A percentile compares a stretch with the other conserved stretches of the same genome.
Conservation (phyloP, 1,140 invertebrate species). For the Bombus ignitus region DNA sequence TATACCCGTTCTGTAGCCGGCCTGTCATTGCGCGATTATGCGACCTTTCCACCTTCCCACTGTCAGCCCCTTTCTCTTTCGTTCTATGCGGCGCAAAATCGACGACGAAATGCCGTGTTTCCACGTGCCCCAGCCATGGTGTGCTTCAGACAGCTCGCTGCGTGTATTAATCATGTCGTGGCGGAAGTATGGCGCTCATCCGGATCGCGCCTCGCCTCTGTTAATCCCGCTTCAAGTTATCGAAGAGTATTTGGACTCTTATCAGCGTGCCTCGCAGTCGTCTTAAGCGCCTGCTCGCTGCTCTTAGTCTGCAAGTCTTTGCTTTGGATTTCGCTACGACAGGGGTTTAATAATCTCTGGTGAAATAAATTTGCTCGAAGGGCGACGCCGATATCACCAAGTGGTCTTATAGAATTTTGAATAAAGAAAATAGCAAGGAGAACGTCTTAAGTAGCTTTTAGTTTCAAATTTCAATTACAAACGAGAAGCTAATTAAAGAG, state of each 20-base stretch:
- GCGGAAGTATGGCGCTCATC: conserved; percentile 41
- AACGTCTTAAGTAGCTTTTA: background rate
- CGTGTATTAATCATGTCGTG: conserved; percentile 65
- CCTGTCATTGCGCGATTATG: conserved; percentile 54
- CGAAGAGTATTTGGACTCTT: background rate
- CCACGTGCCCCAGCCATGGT: background rate
- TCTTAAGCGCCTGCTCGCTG: background rate
- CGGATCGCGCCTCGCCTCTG: background rate
- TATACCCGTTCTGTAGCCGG: conserved; percentile 29
- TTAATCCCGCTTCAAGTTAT: conserved; percentile 5
- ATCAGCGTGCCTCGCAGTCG: background rate
- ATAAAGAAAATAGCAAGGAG: background rate
- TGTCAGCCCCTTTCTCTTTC: background rate
- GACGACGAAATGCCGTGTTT: conserved; percentile 13
- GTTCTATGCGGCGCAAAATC: conserved; percentile 1
- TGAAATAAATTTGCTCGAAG: background rate
- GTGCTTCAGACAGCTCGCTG: conserved; percentile 58
- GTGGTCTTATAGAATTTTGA: background rate
- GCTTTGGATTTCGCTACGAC: background rate
- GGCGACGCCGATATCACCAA: background rate
- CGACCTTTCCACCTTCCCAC: background rate
- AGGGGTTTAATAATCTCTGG: background rate
- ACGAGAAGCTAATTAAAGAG: background rate
- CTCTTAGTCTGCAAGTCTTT: background rate
- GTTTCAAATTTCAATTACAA: background rate